Base-by-base conservation (phyloP, 2,888 invertebrate species). In the Acleris emargana region DNA sequence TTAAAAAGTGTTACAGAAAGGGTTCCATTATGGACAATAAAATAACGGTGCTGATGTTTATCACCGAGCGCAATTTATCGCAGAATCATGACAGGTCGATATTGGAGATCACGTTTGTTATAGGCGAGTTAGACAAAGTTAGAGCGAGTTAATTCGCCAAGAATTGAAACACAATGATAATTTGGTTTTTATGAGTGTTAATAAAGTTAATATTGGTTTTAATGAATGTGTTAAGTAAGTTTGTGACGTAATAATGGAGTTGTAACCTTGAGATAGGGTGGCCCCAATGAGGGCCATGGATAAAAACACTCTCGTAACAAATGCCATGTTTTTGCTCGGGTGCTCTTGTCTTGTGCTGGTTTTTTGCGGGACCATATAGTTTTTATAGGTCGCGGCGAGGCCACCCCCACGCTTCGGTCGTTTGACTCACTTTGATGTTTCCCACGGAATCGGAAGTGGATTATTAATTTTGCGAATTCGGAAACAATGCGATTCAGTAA, bases 361-460 rank as follows among this genome's bases (percentile, higher is more conserved):
- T 76, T 79, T 83, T 80, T 76, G 75, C 78, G 75, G 73, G 71
- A 75, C 77, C 79, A 79, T 84, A 73, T 79, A 70, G 80, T 83
- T 91, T 66, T 88, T 91, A 91, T 91, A 91, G 85, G 80, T 83
- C 80, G 81, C 59, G 64, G 68, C 87, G 88, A 91, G 91, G 91
- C 77, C 89, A 72, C 80, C 83, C 89, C 89, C 88, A 89, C 88
- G 78, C 84, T 38, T 38, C 13, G 60, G 64, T 57, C 54, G 71
- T 80, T 80, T 78, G 83, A 82, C 80, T 77, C 53, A 70, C 45
- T 62, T 67, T 71, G 76, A 80, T 66, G 80, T 71, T 72, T 87
- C 87, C 82, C 85, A 84, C 88, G 87, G 87, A 87, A 85, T 80
- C 76, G 59, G 50, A 68, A 68, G 63, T 13, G 13, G 38, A 38